Base-by-base conservation (phyloP, 2,113 vertebrate species). In the Cinclus mexicanus region DNA sequence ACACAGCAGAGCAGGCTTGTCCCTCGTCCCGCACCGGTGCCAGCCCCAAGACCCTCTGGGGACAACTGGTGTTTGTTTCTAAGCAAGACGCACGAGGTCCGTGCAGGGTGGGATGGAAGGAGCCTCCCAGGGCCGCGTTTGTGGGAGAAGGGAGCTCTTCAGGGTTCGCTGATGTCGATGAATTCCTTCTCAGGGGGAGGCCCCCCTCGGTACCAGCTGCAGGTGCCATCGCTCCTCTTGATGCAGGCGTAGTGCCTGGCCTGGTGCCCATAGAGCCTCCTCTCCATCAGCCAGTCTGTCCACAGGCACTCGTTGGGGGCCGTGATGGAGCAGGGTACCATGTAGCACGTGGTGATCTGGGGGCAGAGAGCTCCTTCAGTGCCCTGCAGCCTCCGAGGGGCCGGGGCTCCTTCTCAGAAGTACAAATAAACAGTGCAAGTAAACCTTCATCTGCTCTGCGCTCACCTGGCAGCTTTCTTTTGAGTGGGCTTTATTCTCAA, bases 341-440 rank as follows among this genome's bases (percentile, higher is more conserved):
- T 97, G 95, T 98, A 99, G 95, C 99, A 99, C 37, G 98, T 98
- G 83, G 98, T 98, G 92, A 99, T 99, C 99, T 99, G 97, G 50
- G 85, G 69, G 47, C 42, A 91, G 33, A 87, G 6, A 46, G 39
- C 22, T 4, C 15, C 7, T 2, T 86, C 44, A 86, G 81, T 1
- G 2, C 37, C 79, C 31, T 2, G 46, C 67, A 8, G 56, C 37
- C 6, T 20, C 18, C 16, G 23, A 4, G 4, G 5, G 3, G 7
- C 11, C 22, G 20, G 17, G 9, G 23, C 9, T 25, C 4, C 11
- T 26, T 52, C 50, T 52, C 25, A 52, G 26, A 52, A 52, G 15
- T 26, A 25, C 14, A 25, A 17, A 53, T 52, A 17, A 52, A 29
- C 22, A 4, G 22, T 29, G 47, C 23, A 22, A 46, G 22, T 47